A percentile compares a stretch with the other conserved stretches of the same genome.
Conservation (phyloP, 2,113 vertebrate species). For the Seriola dumerili region DNA sequence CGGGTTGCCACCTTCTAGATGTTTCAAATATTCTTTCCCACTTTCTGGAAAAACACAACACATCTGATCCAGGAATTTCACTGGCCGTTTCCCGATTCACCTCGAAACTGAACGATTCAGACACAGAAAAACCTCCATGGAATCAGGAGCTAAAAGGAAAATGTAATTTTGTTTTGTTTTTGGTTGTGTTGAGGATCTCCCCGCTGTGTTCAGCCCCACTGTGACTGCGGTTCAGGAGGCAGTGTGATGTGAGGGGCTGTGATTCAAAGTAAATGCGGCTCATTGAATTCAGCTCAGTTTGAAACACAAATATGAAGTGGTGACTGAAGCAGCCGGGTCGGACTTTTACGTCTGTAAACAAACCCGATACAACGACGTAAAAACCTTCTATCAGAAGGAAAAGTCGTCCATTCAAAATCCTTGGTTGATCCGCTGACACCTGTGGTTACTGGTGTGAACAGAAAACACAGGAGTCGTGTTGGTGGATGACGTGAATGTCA, state of each 20-base stretch:
- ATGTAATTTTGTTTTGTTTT: neutral
- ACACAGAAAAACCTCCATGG: neutral
- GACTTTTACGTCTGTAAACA: neutral
- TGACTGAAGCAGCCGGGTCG: neutral
- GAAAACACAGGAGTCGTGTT: too few relatives aligned
- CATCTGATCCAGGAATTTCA: neutral
- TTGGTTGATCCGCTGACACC: neutral
- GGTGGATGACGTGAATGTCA: too few relatives aligned
- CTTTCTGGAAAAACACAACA: neutral
- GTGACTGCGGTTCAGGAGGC: neutral
- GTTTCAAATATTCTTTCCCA: conserved; percentile 10
- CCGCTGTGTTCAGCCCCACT: neutral
- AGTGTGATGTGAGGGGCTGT: neutral
- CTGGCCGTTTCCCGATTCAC: neutral
- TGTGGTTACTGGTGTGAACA: too few relatives aligned
- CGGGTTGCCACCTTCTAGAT: neutral
- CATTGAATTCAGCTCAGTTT: neutral
- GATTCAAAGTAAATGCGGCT: neutral
- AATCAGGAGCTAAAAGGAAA: neutral
- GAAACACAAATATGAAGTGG: neutral
- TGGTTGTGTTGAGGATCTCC: neutral
- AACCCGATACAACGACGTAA: neutral
- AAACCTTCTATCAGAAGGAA: neutral
- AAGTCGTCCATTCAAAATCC: neutral
- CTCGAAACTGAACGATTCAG: neutral